Evolutionary conservation across 2,797 vertebrate species (phyloP).

Genomic region (Notoglanidium macrostoma): DNA sequence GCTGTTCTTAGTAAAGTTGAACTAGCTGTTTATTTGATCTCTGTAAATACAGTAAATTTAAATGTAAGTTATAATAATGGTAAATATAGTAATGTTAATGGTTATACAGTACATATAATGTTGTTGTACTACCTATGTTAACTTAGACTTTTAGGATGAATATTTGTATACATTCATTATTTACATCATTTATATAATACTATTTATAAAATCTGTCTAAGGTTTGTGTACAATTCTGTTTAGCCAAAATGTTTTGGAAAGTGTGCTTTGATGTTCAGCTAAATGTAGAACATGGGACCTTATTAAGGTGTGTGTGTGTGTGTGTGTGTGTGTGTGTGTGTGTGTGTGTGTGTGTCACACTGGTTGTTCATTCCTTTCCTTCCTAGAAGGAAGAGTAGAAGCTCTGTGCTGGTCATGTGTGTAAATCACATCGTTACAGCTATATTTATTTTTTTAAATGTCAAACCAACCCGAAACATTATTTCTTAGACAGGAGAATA

Average conservation of each 20-base stretch:
- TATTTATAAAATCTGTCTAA: not conserved
- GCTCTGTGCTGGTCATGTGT: conserved; percentile 2
- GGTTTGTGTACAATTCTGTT: not conserved
- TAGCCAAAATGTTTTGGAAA: not conserved
- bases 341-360: not conserved
- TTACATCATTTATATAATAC: too few relatives aligned
- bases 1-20: too few relatives aligned
- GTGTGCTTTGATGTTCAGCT: not conserved
- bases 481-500: not conserved
- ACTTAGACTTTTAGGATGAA: too few relatives aligned
- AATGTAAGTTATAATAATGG: too few relatives aligned
- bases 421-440: not conserved
- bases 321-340: conserved; percentile 5
- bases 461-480: not conserved
- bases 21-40: too few relatives aligned
- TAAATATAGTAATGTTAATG: too few relatives aligned
- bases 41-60: too few relatives aligned
- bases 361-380: not conserved
- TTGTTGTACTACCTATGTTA: too few relatives aligned
- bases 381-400: not conserved
- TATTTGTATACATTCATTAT: too few relatives aligned
- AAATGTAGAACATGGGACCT: not conserved
- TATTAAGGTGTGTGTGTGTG: not conserved
- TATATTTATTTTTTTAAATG: not conserved
- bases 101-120: too few relatives aligned